phyloP scores from a whole-genome alignment of 2,113 vertebrate genomes.

The Phylloscopus trochilus region DNA sequence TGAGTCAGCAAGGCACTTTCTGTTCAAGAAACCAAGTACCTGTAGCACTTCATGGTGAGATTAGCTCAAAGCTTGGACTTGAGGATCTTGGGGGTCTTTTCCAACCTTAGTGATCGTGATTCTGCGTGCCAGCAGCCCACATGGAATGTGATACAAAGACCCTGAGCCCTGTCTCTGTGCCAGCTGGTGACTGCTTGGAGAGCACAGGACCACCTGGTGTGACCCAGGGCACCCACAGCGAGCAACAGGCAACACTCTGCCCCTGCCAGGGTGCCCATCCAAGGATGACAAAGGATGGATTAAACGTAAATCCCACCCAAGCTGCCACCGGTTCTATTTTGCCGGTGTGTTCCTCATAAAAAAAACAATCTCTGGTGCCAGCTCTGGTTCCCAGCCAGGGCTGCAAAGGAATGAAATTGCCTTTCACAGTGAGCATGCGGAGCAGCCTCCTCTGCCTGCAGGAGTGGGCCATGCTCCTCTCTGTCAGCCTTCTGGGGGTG shows the following conservation, averaged over 20 bases:
- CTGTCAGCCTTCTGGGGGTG: not conserved
- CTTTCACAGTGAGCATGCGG: not conserved
- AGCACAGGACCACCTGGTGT: not conserved
- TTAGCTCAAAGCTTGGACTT: not conserved
- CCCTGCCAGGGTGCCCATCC: not conserved
- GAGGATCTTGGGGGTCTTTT: not conserved
- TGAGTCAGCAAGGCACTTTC: not conserved
- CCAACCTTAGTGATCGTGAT: not conserved
- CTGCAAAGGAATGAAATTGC: constrained; percentile 4
- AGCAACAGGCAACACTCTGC: not conserved
- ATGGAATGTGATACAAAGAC: rapidly evolving
- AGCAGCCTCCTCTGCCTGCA: not conserved
- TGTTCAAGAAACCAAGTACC: rapidly evolving
- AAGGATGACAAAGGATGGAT: not conserved
- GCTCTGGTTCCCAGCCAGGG: constrained; percentile 23
- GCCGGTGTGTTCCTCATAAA: constrained; percentile 11
- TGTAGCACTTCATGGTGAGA: not conserved
- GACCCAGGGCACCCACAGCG: not conserved
- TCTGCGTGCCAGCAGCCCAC: not conserved
- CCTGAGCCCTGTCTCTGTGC: not conserved
- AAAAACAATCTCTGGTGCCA: constrained; percentile 39
- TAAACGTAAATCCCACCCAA: constrained; percentile 21
- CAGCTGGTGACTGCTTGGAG: not conserved
- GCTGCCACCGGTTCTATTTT: not conserved
- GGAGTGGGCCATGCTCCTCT: not conserved